Conservation (phyloP, 2,113 vertebrate genomes). For the Ctenomys sociabilis region DNA sequence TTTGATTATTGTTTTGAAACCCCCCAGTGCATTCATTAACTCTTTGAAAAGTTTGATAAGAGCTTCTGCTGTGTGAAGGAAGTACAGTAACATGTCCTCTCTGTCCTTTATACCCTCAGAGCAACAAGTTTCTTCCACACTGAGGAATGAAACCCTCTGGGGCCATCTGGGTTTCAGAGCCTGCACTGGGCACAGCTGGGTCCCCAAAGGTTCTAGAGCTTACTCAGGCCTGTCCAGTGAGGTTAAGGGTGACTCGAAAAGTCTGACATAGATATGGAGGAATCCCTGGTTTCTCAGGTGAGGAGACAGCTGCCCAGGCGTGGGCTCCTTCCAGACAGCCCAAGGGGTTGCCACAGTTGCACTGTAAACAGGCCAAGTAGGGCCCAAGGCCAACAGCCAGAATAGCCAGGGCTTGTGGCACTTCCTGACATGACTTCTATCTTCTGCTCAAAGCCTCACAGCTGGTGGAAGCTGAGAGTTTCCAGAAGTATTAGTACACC, state of each 20-base stretch:
- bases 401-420: background rate
- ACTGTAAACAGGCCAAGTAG: background rate
- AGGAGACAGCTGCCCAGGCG: background rate
- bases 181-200: background rate
- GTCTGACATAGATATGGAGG: background rate
- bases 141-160: background rate
- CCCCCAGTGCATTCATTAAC: background rate
- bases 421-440: background rate
- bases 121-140: background rate
- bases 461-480: background rate
- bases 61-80: background rate
- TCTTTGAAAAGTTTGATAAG: constrained; percentile 21
- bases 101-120: background rate
- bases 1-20: background rate
- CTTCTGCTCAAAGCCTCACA: accelerated
- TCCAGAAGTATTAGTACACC: background rate
- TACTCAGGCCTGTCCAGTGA: constrained; percentile 21
- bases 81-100: background rate
- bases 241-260: background rate
- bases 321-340: too few relatives aligned
- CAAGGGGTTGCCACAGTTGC: too few relatives aligned
- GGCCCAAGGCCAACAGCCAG: background rate
- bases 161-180: background rate
- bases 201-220: background rate
- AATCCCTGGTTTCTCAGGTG: background rate